Base-by-base conservation (phyloP, 2,888 invertebrate genomes). In the Ommatoiulus sabulosus region DNA sequence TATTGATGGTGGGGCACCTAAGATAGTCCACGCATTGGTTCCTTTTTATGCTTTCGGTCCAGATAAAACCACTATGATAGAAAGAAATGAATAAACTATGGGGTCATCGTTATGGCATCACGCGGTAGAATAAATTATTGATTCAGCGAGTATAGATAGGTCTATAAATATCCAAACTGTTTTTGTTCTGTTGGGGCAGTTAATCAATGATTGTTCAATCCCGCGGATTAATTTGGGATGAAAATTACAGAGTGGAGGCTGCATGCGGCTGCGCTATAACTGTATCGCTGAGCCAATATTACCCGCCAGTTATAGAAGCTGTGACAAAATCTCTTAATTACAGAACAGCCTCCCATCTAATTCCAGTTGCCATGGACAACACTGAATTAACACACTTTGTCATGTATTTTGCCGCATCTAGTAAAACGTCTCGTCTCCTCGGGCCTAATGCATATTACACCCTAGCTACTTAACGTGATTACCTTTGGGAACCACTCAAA, bases 81-180 rank as follows among this genome's bases (percentile, higher is more conserved):
- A 4, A 3, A 57, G n/a, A 17, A 57, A 57, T 57, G n/a, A 57
- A 57, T 57, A 57, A 57, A 57, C 57, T n/a, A 57, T 57, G 10
- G n/a, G 57, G 57, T 57, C 57, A 57, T 57, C 57, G n/a, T 57
- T 57, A 57, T 57, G 57, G 57, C 57, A 57, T 57, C 57, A 57
- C 15, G 57, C 57, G n/a, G n/a, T 17, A 57, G 57, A 17, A 57
- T 57, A n/a, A 57, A 57, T 57, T 57, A 57, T 57, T 57, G 57
- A 57, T 57, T n/a, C 15, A 4, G n/a, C 17, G 4, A 12, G 57
- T 15, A 15, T 12, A n/a, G n/a, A n/a, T n/a, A n/a, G n/a, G 52
- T 52, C 8, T 52, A 52, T 52, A 52, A 57, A 57, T 57, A 57
- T 6, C 57, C 57, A 17, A 15, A 17, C 57, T 57, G 15, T 15